Evolutionary conservation across 1,140 invertebrate genomes (phyloP).

Genomic region (Aricia agestis): DNA sequence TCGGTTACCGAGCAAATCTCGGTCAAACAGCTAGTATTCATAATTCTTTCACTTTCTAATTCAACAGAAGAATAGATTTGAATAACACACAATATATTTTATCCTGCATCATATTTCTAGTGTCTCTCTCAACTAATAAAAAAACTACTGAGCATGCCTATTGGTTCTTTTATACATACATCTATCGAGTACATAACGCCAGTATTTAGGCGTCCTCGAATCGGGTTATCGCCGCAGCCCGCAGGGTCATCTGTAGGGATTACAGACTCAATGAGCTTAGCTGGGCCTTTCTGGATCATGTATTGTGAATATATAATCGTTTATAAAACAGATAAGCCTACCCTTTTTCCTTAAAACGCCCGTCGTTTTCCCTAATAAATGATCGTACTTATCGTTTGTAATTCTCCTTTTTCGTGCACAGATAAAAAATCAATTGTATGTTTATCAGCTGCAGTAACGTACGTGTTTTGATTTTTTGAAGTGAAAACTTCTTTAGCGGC

Average conservation of each 20-base stretch:
- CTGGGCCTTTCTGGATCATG: not conserved
- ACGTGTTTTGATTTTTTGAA: too few species aligned
- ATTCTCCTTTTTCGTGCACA: not conserved
- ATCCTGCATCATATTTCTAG: too few species aligned
- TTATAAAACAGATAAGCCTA: not conserved
- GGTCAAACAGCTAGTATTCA: too few species aligned
- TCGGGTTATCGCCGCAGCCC: not conserved
- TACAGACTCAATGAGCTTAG: slow-evolving; percentile 9
- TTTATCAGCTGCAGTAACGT: not conserved
- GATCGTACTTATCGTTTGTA: not conserved
- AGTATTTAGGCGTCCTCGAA: not conserved
- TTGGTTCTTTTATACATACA: too few species aligned
- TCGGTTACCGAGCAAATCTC: too few species aligned
- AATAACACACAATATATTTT: too few species aligned
- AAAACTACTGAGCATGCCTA: too few species aligned
- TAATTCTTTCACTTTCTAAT: too few species aligned
- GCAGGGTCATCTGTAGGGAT: not conserved
- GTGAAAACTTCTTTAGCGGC: too few species aligned
- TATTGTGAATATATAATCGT: slow-evolving; percentile 3
- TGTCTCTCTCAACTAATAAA: too few species aligned
- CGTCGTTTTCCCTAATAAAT: not conserved
- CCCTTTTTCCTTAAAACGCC: not conserved
- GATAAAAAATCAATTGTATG: not conserved
- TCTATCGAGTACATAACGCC: too few species aligned
- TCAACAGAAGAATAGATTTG: too few species aligned